Conservation (phyloP, 2,797 vertebrate species). For the Amniataba percoides region DNA sequence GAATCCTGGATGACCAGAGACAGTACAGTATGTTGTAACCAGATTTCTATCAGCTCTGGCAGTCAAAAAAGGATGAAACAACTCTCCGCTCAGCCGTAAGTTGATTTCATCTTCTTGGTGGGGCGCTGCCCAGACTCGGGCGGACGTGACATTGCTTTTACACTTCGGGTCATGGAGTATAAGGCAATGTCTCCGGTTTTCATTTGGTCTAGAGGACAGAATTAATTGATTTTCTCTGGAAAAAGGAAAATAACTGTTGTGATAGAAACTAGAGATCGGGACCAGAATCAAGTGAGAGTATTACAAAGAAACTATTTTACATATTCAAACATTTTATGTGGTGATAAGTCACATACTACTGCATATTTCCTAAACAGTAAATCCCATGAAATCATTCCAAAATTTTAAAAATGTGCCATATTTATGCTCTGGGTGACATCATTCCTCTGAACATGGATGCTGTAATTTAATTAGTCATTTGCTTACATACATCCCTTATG, state of each 20-base stretch:
- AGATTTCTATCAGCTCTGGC: not conserved
- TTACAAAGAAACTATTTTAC: not conserved
- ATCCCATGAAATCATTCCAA: not conserved
- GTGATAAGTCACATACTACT: not conserved
- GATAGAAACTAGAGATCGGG: not conserved
- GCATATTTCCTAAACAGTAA: not conserved
- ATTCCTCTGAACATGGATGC: not conserved
- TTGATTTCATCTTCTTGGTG: conserved; percentile 14
- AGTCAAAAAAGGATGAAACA: not conserved
- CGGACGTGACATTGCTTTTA: conserved; percentile 1
- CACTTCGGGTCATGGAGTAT: not conserved
- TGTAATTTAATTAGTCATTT: not conserved
- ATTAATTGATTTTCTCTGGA: conserved; percentile 12
- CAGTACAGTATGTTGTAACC: not conserved
- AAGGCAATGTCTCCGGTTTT: not conserved
- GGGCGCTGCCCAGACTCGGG: not conserved
- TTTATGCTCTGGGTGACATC: not conserved
- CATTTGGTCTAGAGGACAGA: conserved; percentile 6
- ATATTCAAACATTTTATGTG: too few species aligned
- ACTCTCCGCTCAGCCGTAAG: not conserved
- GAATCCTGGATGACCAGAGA: not conserved
- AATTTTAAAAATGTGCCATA: not conserved
- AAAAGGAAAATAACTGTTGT: not conserved
- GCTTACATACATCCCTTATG: not conserved
- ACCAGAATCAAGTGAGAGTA: not conserved